Evolutionary conservation across 2,888 invertebrate genomes (phyloP).

Genomic region (Drosophila prostipennis): DNA sequence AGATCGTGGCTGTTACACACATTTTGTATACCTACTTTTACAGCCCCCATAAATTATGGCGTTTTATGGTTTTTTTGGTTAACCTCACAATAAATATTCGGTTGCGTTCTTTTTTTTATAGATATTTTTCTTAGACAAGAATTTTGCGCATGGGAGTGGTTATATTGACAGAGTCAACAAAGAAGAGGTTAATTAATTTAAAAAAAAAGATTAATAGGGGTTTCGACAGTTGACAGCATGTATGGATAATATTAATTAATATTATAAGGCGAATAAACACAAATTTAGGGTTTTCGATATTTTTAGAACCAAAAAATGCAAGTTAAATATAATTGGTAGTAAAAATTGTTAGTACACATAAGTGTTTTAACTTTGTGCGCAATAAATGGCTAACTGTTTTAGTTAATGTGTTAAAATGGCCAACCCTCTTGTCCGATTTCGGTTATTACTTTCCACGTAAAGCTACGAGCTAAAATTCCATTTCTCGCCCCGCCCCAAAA

Average conservation of each 20-base stretch:
- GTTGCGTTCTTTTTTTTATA: background rate
- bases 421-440: background rate
- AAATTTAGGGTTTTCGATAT: background rate
- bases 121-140: slow-evolving; percentile 3
- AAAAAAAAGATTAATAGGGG: slow-evolving; percentile 2
- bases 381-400: background rate
- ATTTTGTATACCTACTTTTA: slow-evolving; percentile 10
- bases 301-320: too few relatives aligned
- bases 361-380: background rate
- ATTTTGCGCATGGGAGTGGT: slow-evolving; percentile 20
- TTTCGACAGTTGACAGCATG: background rate
- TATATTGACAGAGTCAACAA: background rate
- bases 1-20: slow-evolving; percentile 8
- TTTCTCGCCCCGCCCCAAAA: background rate
- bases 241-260: background rate
- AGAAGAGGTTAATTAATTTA: background rate
- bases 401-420: background rate
- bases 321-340: background rate
- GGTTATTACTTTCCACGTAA: background rate
- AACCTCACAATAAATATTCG: slow-evolving; percentile 20
- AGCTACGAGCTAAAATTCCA: slow-evolving; percentile 1
- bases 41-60: slow-evolving; percentile 17
- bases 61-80: slow-evolving; percentile 21
- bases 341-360: background rate
- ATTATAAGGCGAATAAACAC: background rate